Evolutionary conservation across 53 echinoderm and acorn worm species (phyloP), one percentile per base, ranked within the genome.

Genomic region (Zoroaster sp.): DNA sequence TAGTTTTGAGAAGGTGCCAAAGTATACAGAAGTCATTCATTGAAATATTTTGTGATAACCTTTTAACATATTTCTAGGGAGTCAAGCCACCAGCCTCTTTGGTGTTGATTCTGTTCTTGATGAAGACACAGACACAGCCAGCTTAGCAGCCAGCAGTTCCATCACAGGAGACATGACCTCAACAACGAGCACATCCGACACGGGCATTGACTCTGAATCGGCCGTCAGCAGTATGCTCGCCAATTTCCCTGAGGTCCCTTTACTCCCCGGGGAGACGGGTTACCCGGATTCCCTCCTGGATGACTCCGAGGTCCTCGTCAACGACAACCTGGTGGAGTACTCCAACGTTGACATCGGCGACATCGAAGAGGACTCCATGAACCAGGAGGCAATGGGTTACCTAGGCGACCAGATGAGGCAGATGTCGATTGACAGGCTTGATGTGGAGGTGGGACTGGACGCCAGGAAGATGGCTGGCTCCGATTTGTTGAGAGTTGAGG

Each of bases 281-380:
- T 71, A 66, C 20, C 40, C 51, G 7, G 90, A 87, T 31, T 45
- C 87, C 20, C 38, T 80, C 1, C 38, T 78, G 23, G 83, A 94
- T 42, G 91, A 91, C 12, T 69, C 88, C 0, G 95, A 98, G 39
- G 91, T 98, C 51, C 69, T 98, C 6, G 28, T 94, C n/a, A 90
- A 93, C 3, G 93, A 95, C 39, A 89, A 76, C 32, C 70, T 77
- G 49, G 93, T 83, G 13, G 95, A 92, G 39, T 98, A 98, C 66
- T 94, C 95, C 3, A 98, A 95, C 63, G 90, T 98, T 14, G 94
- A 77, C 43, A 98, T 98, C 52, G 98, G 98, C 2, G 90, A 91
- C 18, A 75, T 82, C 1, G 97, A 95, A 15, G 95, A 94, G 0
- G 95, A 98, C 52, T 65, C 88, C 12, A 34, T 75, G 4, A 92